These are phyloP conservation scores for Celastrina argiolus DNA, from an alignment of 2,888 invertebrate species.

Conservation along the genomic window DNA sequence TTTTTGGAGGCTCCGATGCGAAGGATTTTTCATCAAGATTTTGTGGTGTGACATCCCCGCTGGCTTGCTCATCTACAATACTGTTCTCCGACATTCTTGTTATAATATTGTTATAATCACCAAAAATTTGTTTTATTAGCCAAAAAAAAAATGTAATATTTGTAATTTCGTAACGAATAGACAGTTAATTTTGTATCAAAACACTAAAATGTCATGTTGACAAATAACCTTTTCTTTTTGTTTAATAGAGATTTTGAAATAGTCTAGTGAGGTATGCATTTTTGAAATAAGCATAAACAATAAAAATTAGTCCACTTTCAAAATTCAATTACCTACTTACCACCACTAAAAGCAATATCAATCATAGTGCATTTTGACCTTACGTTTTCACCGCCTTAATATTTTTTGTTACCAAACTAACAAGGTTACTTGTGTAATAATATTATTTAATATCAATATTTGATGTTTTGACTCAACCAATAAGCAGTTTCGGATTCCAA, in stretches of 20 bases:
- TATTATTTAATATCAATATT: neutral
- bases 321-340: neutral
- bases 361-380: neutral
- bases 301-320: too few relatives aligned
- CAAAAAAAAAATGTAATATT: neutral
- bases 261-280: too few relatives aligned
- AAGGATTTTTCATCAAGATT: slow-evolving; percentile 34
- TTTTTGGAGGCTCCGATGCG: slow-evolving; percentile 43
- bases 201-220: neutral
- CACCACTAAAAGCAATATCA: neutral
- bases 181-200: neutral
- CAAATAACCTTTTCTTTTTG: neutral
- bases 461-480: neutral
- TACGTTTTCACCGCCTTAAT: slow-evolving; percentile 1
- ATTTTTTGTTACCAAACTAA: neutral
- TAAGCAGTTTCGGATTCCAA: neutral
- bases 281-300: too few relatives aligned
- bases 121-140: neutral
- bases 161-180: neutral
- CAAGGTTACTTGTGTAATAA: neutral
- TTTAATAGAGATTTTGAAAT: neutral
- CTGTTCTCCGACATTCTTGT: slow-evolving; percentile 45
- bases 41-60: slow-evolving; percentile 44
- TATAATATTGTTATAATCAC: neutral
- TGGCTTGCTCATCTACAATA: slow-evolving; percentile 40